Evolutionary conservation across 2,113 vertebrate species (phyloP), one percentile per base, ranked within the genome.

Genomic region (Pavo muticus): DNA sequence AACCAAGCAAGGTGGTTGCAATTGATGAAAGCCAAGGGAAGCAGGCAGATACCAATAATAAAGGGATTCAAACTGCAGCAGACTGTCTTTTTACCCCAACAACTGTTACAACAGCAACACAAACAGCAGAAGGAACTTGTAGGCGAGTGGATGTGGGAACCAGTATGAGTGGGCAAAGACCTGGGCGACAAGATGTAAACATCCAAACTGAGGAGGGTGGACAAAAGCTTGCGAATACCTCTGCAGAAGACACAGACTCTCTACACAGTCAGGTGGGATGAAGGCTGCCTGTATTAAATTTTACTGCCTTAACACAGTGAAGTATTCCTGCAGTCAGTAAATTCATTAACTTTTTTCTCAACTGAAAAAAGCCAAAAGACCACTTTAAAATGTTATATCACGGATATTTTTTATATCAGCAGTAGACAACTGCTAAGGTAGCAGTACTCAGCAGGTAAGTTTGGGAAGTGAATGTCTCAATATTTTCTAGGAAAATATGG

Each of bases 231-330:
- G 67, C 70, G 61, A 93, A 81, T 2, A 50, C 90, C 25, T 78
- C 95, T 71, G 98, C 94, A 56, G 96, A 98, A 5, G 96, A 98
- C 40, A 97, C 84, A 0, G 97, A 98, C 47, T 98, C 95, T 3
- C 88, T 98, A 21, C 97, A 97, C 50, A 98, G 97, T 91, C 98
- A 98, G 98, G 98, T 98, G 90, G 90, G 97, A 64, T 42, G 50
- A 69, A 87, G 70, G 29, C 20, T 87, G 45, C 63, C 20, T 48
- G 19, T 68, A 7, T 80, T 68, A 72, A 24, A 47, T 84, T 44
- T 72, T 69, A 27, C 47, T 87, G 54, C 44, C 80, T 69, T 93
- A 47, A 56, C 70, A 63, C 5, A 67, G 45, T 76, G 6, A 71
- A 90, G 40, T 68, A 14, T 75, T 30, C 10, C 17, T 59, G 64